Percentiles rank a stretch among this genome's conserved stretches.
Conservation (phyloP, 2,797 vertebrate genomes). For the Allobates femoralis region DNA sequence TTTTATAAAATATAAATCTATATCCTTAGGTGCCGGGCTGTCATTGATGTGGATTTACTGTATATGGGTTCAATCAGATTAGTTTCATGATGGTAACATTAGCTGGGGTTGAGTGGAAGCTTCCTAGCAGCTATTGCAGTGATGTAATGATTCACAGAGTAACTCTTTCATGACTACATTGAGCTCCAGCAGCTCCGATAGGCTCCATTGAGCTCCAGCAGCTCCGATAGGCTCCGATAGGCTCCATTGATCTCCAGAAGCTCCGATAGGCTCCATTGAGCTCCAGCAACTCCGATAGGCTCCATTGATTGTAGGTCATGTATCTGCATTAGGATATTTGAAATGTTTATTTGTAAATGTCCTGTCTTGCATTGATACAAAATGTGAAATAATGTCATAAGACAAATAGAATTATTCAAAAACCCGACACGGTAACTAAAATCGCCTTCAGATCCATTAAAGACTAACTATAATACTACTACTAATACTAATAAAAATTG, state of each 20-base stretch:
- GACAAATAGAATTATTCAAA: not conserved
- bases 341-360: not conserved
- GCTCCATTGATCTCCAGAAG: not conserved
- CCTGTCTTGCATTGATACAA: not conserved
- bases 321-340: not conserved
- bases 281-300: not conserved
- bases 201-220: not conserved
- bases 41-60: constrained; percentile 33
- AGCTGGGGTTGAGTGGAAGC: constrained; percentile 26
- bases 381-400: not conserved
- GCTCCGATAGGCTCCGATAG: not conserved
- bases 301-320: not conserved
- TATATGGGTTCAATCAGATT: constrained; percentile 41
- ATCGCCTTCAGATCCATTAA: not conserved
- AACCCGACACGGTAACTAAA: too few relatives aligned
- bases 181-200: not conserved
- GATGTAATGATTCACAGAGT: constrained; percentile 58
- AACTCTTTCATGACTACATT: constrained; percentile 47
- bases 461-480: not conserved
- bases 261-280: not conserved
- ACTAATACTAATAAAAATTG: not conserved
- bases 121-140: constrained; percentile 53
- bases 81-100: constrained; percentile 46
- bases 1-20: not conserved
- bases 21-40: not conserved